Conservation (phyloP, 2,113 vertebrate species). For the Tursiops truncatus region DNA sequence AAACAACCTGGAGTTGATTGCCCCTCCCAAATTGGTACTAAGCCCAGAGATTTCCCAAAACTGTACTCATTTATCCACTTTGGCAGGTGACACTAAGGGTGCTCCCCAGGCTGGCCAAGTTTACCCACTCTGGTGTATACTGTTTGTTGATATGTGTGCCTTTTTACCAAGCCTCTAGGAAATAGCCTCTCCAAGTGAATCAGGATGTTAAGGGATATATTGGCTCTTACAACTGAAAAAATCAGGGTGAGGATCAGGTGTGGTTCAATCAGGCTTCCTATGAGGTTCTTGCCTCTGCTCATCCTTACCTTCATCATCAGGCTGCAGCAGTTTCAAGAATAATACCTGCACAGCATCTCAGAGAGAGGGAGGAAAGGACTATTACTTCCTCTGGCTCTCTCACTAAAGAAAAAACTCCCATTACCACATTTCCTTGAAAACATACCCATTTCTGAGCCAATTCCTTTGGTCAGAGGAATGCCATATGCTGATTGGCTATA, state of each 20-base stretch:
- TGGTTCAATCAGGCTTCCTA: background rate
- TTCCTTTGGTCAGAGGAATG: background rate
- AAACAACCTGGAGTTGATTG: background rate
- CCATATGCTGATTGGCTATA: background rate
- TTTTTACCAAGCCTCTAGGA: background rate
- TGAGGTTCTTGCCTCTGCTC: background rate
- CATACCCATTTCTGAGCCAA: background rate
- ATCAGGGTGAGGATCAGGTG: background rate
- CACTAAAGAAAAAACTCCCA: background rate
- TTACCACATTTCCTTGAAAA: background rate
- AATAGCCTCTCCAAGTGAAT: background rate
- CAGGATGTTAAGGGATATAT: background rate
- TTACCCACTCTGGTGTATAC: background rate
- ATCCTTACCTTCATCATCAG: background rate
- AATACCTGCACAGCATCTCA: background rate
- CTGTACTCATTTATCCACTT: background rate
- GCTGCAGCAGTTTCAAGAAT: background rate
- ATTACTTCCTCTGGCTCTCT: background rate
- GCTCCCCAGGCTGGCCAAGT: background rate
- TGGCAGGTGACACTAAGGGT: background rate
- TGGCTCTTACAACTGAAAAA: background rate
- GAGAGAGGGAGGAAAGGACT: background rate
- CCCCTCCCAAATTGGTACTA: slow-evolving; percentile 14
- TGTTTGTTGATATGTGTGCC: background rate
- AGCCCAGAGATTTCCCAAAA: slow-evolving; percentile 54